Evolutionary conservation across 2,797 vertebrate genomes (phyloP).

Genomic region (Nothura maculosa): DNA sequence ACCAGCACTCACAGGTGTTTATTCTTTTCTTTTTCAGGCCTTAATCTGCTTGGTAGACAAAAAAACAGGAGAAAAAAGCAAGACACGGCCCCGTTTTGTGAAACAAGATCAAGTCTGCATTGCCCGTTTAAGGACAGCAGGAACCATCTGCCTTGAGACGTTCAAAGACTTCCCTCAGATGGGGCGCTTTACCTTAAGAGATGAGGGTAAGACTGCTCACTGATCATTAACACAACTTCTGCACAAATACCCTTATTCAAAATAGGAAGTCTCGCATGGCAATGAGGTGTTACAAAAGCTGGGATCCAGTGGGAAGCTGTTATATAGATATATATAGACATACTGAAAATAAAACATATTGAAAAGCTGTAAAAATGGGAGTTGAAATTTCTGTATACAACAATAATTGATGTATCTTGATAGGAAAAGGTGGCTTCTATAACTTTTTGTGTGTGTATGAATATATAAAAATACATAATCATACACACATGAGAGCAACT

Average conservation of each 20-base stretch:
- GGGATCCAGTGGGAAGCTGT: neutral
- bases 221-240: neutral
- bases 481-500: neutral
- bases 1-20: neutral
- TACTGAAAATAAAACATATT: neutral
- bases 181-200: slow-evolving; percentile 97
- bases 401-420: neutral
- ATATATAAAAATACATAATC: no score
- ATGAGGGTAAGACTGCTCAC: slow-evolving; percentile 88
- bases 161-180: slow-evolving; percentile 99
- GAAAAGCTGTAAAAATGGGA: neutral
- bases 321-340: neutral
- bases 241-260: neutral
- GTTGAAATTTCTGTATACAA: neutral
- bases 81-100: slow-evolving; percentile 95
- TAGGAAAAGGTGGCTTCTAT: neutral
- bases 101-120: slow-evolving; percentile 99
- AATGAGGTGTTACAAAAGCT: neutral
- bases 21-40: slow-evolving; percentile 82
- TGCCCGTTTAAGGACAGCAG: slow-evolving; percentile 94
- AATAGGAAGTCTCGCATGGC: neutral
- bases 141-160: slow-evolving; percentile 98
- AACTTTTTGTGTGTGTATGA: no score
- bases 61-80: slow-evolving; percentile 96
- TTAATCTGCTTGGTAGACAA: slow-evolving; percentile 99